Evolutionary conservation across 1,140 invertebrate species (phyloP), one percentile per base, ranked within the genome.

Genomic region (Grapholita molesta): DNA sequence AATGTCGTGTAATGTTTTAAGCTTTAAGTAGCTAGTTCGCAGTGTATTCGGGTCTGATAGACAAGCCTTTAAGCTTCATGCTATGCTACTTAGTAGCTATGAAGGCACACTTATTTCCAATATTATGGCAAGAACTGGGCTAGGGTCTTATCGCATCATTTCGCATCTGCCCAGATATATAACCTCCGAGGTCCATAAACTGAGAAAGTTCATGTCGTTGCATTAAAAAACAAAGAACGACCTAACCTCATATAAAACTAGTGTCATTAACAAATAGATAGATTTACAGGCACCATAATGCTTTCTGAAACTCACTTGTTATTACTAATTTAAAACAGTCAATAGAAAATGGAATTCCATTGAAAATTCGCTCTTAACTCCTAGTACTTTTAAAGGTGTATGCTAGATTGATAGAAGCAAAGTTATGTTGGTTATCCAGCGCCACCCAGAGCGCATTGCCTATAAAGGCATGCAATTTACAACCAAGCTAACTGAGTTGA

Each of bases 401-500:
- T n/a, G 18, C 38, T 9, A 28, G 18, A 66, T 67, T 33, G 1
- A 48, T 28, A 23, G 23, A 6, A 25, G 28, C 55, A 33, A 66
- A 67, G 35, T 48, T 68, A 68, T 64, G 32, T 28, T 70, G 67
- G 77, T 69, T n/a, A 42, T 52, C 53, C 67, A 38, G 67, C 75
- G 77, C 85, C 85, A 88, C 85, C 85, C 85, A 88, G 73, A 78
- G 81, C 79, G 83, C 66, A 74, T 78, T 72, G 77, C 70, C 75
- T 80, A 86, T 86, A 88, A 88, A 86, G 85, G 85, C 75, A 69
- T 74, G 84, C 84, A 80, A 85, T 88, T 88, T 88, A 88, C 79
- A 83, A 80, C 77, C 72, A 77, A 79, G 80, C 77, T 82, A 80
- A 81, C 70, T 77, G 85, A 83, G 79, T 88, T 86, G 85, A 88